Evolutionary conservation across 2,888 invertebrate genomes (phyloP).

Genomic region (Beris morrisii): DNA sequence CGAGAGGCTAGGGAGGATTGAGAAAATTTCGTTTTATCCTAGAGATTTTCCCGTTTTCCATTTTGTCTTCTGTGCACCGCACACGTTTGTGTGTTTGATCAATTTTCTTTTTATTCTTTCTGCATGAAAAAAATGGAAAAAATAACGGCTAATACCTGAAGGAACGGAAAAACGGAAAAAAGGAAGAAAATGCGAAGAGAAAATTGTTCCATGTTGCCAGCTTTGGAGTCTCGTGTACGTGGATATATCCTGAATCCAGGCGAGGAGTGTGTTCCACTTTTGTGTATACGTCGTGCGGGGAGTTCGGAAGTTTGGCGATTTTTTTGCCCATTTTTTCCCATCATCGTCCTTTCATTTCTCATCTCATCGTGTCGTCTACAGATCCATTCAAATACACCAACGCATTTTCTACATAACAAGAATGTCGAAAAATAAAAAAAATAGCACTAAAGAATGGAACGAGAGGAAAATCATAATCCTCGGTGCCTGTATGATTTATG

Average conservation of each 20-base stretch:
- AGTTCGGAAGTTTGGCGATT: no score
- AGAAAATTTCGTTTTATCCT: conserved; percentile 11
- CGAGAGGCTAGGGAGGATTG: background rate
- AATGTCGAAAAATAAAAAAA: background rate
- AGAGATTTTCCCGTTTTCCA: conserved; percentile 7
- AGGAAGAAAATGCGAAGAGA: background rate
- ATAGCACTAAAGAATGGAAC: background rate
- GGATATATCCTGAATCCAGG: no score
- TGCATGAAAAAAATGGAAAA: conserved; percentile 11
- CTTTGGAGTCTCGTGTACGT: no score
- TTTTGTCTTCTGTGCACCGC: conserved; percentile 6
- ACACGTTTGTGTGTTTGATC: conserved; percentile 14
- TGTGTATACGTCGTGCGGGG: no score
- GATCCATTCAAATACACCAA: conserved; percentile 15
- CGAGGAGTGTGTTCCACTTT: no score
- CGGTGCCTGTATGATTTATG: background rate
- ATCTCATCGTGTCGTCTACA: conserved; percentile 15
- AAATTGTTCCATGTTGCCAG: no score
- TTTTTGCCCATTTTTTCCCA: no score
- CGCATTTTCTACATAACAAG: conserved; percentile 8
- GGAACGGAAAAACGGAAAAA: conserved; percentile 8
- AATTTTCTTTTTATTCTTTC: conserved; percentile 17
- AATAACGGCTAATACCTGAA: conserved; percentile 20
- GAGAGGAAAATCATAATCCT: conserved; percentile 13
- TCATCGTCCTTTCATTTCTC: conserved; percentile 8